A percentile compares a stretch with the other conserved stretches of the same genome.
Evolutionary conservation across 2,888 invertebrate species (phyloP).

Genomic region (Sarcophaga subvicina): DNA sequence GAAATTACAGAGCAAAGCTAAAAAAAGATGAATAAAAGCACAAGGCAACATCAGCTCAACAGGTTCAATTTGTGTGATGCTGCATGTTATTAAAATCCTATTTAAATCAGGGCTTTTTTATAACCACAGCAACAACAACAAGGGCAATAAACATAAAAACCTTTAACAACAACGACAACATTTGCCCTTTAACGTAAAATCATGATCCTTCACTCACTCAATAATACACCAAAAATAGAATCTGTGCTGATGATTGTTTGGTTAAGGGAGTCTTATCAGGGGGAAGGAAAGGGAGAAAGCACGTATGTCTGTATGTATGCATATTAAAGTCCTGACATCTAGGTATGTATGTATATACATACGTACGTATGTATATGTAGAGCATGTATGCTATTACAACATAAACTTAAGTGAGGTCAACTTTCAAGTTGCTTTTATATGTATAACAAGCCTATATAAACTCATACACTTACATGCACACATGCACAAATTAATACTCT

Average conservation of each 20-base stretch:
- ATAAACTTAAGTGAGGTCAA: conserved; percentile 38
- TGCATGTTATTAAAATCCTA: conserved; percentile 47
- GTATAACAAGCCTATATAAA: neutral
- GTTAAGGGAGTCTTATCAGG: no score
- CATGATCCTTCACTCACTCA: conserved; percentile 1
- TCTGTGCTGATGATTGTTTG: neutral
- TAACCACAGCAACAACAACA: neutral
- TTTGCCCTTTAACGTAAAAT: neutral
- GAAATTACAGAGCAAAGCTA: no score
- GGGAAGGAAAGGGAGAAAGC: no score
- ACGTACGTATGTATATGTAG: neutral
- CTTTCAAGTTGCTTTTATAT: conserved; percentile 14
- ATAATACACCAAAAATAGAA: conserved; percentile 16
- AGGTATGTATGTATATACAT: neutral
- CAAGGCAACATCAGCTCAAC: conserved; percentile 17
- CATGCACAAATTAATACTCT: neutral
- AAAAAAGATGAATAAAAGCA: no score
- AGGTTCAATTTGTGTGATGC: conserved; percentile 47
- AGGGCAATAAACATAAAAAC: neutral
- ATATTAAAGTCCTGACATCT: neutral
- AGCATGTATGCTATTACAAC: conserved; percentile 1
- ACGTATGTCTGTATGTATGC: neutral
- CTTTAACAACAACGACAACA: neutral
- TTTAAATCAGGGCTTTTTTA: conserved; percentile 37
- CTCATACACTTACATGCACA: neutral